These are phyloP conservation scores for Eulemur rubriventer DNA, from an alignment of 2,797 vertebrate species.

Conservation along the genomic window DNA sequence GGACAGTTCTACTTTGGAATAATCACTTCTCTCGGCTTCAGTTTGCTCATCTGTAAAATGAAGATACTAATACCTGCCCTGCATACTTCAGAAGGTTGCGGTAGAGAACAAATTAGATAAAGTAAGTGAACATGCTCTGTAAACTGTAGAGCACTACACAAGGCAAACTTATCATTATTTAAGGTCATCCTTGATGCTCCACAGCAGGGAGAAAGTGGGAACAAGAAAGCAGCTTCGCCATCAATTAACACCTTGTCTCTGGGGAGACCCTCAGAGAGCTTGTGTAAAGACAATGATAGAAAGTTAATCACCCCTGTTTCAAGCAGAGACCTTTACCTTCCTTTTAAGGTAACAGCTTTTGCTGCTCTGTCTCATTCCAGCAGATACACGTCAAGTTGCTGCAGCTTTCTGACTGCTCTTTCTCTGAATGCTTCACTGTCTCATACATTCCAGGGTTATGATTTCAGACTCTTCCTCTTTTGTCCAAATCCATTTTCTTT, in stretches of 20 bases:
- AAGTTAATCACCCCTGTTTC: conserved; percentile 8
- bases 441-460: not conserved
- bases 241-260: conserved; percentile 36
- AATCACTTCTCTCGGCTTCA: not conserved
- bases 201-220: not conserved
- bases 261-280: not conserved
- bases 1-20: not conserved
- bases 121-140: not conserved
- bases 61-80: conserved; percentile 11
- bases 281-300: not conserved
- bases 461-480: not conserved
- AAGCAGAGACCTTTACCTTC: not conserved
- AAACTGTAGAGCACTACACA: not conserved
- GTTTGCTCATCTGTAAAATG: conserved; percentile 45
- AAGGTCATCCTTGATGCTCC: conserved; percentile 15
- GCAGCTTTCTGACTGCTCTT: not conserved
- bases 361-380: not conserved
- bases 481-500: not conserved
- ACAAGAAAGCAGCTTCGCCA: not conserved
- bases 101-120: conserved; percentile 54
- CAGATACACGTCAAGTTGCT: not conserved
- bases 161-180: conserved; percentile 14
- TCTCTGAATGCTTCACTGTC: not conserved
- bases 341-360: conserved; percentile 30
- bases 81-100: not conserved